phyloP scores from a whole-genome alignment of 2,888 invertebrate genomes.

The Clitarchus hookeri region DNA sequence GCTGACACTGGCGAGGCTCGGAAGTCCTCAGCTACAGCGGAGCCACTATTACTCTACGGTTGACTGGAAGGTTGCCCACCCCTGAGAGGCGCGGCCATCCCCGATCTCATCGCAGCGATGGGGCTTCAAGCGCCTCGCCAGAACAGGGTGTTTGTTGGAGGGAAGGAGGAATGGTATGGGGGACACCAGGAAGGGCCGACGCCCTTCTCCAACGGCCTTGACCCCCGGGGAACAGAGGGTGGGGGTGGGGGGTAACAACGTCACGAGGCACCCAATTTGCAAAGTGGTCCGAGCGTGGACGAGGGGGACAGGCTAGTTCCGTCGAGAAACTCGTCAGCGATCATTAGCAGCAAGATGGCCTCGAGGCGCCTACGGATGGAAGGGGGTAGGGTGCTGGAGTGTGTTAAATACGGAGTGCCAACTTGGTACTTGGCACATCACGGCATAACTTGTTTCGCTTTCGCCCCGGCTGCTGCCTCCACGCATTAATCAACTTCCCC shows the following conservation, averaged over 20 bases:
- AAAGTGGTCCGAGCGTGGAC: neutral
- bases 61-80: no score
- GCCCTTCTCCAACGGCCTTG: neutral
- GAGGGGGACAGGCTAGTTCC: neutral
- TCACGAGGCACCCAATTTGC: neutral
- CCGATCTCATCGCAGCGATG: no score
- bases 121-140: no score
- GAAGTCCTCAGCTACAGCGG: no score
- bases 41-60: no score
- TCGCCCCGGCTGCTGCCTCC: neutral
- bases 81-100: no score
- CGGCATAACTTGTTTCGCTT: constrained; percentile 8
- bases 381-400: neutral
- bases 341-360: constrained; percentile 9
- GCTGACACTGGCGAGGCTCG: no score
- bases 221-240: neutral
- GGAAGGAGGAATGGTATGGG: no score
- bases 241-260: neutral
- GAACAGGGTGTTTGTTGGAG: no score
- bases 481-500: neutral
- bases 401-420: neutral
- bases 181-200: no score
- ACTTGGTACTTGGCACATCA: neutral
- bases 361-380: neutral
- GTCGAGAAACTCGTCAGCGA: constrained; percentile 1